phyloP scores from a whole-genome alignment of 2,113 vertebrate genomes.

The Noctilio leporinus region DNA sequence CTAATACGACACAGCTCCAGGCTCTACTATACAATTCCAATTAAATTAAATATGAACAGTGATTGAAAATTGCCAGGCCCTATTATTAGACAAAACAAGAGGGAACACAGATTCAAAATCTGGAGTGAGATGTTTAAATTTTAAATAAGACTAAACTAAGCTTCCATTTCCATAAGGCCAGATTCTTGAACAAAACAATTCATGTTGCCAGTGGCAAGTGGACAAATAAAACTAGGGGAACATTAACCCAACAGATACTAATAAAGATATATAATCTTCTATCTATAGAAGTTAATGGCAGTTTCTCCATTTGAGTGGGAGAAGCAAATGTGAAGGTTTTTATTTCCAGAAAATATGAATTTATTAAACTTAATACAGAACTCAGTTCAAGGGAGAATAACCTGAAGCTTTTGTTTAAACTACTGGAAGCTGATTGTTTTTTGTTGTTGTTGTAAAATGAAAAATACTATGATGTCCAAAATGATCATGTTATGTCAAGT shows the following conservation, averaged over 20 bases:
- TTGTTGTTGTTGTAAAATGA: background rate
- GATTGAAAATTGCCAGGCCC: background rate
- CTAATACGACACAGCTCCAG: background rate
- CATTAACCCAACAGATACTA: background rate
- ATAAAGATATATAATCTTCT: background rate
- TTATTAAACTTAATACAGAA: background rate
- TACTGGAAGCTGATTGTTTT: background rate
- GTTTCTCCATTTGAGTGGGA: background rate
- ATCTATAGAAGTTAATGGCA: background rate
- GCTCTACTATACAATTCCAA: background rate
- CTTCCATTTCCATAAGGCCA: background rate
- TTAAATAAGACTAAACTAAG: constrained; percentile 15
- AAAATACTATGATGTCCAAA: background rate
- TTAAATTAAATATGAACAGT: constrained; percentile 17
- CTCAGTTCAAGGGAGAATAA: background rate
- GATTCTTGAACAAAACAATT: background rate
- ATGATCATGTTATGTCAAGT: background rate
- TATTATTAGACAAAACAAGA: background rate
- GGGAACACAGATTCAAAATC: background rate
- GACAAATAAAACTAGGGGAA: background rate
- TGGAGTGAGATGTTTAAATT: background rate
- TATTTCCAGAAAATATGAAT: background rate
- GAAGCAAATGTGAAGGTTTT: background rate
- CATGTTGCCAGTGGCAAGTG: background rate
- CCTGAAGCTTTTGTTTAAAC: background rate